Conservation (phyloP, 1,140 invertebrate genomes). For the Drosophila insularis region DNA sequence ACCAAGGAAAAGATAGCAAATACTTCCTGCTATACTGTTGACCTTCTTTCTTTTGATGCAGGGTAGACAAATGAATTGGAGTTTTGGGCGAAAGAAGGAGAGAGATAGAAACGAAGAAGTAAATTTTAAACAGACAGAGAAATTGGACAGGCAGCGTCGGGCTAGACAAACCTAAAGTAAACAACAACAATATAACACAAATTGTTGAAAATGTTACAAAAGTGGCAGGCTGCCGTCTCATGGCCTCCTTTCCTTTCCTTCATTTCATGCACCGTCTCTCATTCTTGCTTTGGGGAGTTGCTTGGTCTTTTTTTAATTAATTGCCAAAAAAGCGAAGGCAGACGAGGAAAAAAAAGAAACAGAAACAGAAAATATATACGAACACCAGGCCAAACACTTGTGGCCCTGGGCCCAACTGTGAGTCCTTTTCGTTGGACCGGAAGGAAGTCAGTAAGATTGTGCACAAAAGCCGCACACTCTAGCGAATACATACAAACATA, state of each 20-base stretch:
- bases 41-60: constrained; percentile 9
- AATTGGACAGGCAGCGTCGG: constrained; percentile 58
- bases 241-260: neutral
- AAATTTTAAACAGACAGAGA: constrained; percentile 21
- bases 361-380: constrained; percentile 25
- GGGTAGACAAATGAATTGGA: constrained; percentile 30
- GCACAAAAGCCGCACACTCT: constrained; percentile 53
- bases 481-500: constrained; percentile 24
- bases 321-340: constrained; percentile 67
- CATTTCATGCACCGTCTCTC: constrained; percentile 17
- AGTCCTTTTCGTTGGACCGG: constrained; percentile 46
- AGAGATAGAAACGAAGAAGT: neutral
- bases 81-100: constrained; percentile 7
- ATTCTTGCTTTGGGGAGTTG: constrained; percentile 15
- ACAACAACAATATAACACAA: constrained; percentile 66
- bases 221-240: constrained; percentile 40
- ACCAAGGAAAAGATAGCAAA: neutral
- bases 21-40: neutral
- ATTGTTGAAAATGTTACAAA: constrained; percentile 69
- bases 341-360: constrained; percentile 28
- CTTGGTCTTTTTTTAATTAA: constrained; percentile 73
- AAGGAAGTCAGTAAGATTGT: constrained; percentile 77
- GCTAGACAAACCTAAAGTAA: constrained; percentile 68
- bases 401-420: constrained; percentile 34
- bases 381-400: constrained; percentile 61